These are phyloP conservation scores for Dendroctonus valens DNA, from an alignment of 1,140 invertebrate genomes.

Conservation along the genomic window DNA sequence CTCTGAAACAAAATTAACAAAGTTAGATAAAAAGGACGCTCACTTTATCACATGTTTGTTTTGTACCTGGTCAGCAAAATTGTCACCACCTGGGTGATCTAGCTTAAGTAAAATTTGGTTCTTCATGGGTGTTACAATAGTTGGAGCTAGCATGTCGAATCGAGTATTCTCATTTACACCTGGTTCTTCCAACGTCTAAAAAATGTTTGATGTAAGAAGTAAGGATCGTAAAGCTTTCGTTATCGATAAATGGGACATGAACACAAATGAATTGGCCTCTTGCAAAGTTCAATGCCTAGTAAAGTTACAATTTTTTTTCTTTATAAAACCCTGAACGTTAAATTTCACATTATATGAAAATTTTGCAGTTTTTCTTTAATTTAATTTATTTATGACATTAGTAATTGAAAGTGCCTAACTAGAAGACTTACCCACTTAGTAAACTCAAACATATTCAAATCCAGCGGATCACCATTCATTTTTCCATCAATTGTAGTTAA, in stretches of 20 bases:
- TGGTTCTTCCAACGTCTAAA: conserved; percentile 77
- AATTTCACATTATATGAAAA: no score
- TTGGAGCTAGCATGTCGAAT: conserved; percentile 84
- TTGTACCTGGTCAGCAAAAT: conserved; percentile 23
- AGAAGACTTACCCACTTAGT: conserved; percentile 67
- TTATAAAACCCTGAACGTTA: no score
- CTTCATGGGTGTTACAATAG: conserved; percentile 71
- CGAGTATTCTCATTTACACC: conserved; percentile 80
- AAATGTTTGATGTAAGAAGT: no score
- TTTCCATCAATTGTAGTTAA: conserved; percentile 77
- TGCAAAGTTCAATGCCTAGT: no score
- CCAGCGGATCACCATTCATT: conserved; percentile 78
- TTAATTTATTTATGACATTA: neutral
- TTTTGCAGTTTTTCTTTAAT: no score
- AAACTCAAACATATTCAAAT: conserved; percentile 86
- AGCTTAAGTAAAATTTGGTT: conserved; percentile 34
- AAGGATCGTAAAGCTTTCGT: no score
- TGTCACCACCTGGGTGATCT: conserved; percentile 3
- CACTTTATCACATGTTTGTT: neutral
- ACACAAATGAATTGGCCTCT: no score
- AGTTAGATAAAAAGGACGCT: neutral
- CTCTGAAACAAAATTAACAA: conserved; percentile 20
- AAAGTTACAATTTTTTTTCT: no score
- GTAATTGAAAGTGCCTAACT: neutral
- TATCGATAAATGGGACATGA: no score